Percentiles rank a stretch among this genome's conserved stretches.
These are phyloP conservation scores for Eulithis testata DNA, from an alignment of 2,888 invertebrate species.

Conservation along the genomic window DNA sequence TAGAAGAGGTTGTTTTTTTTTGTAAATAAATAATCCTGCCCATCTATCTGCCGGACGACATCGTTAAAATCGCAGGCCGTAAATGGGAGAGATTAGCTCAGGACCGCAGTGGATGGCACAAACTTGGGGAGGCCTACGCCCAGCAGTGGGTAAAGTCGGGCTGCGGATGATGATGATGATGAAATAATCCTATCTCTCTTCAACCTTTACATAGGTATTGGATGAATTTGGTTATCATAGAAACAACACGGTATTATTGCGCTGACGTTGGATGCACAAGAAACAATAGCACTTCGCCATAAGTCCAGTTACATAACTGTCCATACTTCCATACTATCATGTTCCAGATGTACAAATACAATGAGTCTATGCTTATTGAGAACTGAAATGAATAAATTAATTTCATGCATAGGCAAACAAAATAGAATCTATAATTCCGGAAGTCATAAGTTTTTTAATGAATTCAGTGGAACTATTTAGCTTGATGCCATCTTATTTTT, in stretches of 20 bases:
- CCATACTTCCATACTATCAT: slow-evolving; percentile 12
- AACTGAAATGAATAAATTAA: slow-evolving; percentile 25
- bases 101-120: no score
- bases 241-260: background rate
- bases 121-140: no score
- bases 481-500: background rate
- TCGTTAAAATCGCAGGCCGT: no score
- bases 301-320: slow-evolving; percentile 19
- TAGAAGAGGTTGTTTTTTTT: no score
- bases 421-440: background rate
- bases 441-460: background rate
- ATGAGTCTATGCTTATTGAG: slow-evolving; percentile 13
- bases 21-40: no score
- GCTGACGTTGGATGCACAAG: background rate
- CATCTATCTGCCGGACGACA: no score
- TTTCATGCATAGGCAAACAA: slow-evolving; percentile 15
- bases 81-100: no score
- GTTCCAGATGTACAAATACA: slow-evolving; percentile 21
- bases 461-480: background rate
- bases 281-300: slow-evolving; percentile 6
- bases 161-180: no score
- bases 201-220: no score
- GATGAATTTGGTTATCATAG: no score
- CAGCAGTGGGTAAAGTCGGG: no score
- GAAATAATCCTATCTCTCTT: no score